Percentiles rank a stretch among this genome's conserved stretches.
Conservation (phyloP, 2,888 invertebrate genomes). For the Tupiocoris notatus region DNA sequence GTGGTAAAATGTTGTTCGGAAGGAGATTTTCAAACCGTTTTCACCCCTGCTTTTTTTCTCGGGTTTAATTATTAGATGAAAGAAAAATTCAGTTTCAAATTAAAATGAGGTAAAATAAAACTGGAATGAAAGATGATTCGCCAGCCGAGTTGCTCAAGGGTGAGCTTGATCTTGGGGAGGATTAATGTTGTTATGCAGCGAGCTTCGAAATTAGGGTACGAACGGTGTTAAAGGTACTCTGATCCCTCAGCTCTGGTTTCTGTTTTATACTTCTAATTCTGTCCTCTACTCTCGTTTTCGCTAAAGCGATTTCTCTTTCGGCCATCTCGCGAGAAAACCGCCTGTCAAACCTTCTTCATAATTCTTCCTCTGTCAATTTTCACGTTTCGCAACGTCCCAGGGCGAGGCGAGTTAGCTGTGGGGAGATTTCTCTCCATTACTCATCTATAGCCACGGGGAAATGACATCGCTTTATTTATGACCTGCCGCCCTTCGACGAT, state of each 20-base stretch:
- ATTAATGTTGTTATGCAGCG: constrained; percentile 16
- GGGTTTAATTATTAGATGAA: too few species aligned
- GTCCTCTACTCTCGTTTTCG: background rate
- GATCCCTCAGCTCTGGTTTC: background rate
- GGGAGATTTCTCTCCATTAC: background rate
- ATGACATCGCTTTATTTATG: constrained; percentile 21
- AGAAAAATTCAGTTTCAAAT: too few species aligned
- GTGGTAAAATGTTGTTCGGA: too few species aligned
- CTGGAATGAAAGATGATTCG: too few species aligned
- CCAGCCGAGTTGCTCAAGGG: too few species aligned
- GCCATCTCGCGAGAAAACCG: background rate
- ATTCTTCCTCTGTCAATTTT: constrained; percentile 15
- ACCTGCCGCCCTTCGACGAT: background rate
- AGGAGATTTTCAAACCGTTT: too few species aligned
- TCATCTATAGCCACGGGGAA: background rate
- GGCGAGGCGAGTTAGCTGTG: background rate
- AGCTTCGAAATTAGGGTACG: background rate
- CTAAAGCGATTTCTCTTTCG: background rate
- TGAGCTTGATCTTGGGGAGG: too few species aligned
- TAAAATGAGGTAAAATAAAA: too few species aligned
- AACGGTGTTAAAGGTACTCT: background rate
- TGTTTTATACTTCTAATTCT: background rate
- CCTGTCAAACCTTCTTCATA: constrained; percentile 14
- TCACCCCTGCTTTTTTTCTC: too few species aligned
- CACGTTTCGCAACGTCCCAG: background rate